Base-by-base conservation (phyloP, 1,140 invertebrate species). In the Piezodorus guildinii region DNA sequence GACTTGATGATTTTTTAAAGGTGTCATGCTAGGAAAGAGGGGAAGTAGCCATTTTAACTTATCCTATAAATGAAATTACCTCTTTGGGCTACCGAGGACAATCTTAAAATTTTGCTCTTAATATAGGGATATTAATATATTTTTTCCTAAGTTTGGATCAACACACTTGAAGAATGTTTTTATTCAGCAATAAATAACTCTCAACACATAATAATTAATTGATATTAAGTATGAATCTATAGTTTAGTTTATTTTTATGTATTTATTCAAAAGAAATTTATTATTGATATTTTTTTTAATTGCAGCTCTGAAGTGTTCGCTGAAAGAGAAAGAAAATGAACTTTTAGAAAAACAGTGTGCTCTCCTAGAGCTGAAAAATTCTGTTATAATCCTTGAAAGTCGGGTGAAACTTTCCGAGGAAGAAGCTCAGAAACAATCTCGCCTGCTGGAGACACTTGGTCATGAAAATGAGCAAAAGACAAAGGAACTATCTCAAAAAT, bases 241-340 rank as follows among this genome's bases (percentile, higher is more conserved):
- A n/a, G n/a, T n/a, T n/a, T n/a, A n/a, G n/a, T n/a, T 30, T 46
- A 16, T 46, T 46, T 17, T 46, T 46, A 46, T 46, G 17, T n/a
- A 46, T 46, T 39, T 39, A 39, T n/a, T n/a, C n/a, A 39, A 39
- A 39, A 39, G 1, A 10, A 39, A 39, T 39, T 39, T 12, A 39
- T 10, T 39, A 39, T 39, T 30, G 27, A 30, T 30, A 30, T 6
- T 19, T 21, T 62, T 16, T 27, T 62, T 46, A 21, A 21, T 21
- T 23, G 3, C n/a, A 52, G 46, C 5, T 30, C 61, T 62, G 1
- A 56, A 25, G 23, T 51, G 43, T 34, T 23, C 23, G 67, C 74
- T 79, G 5, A 70, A 75, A 3, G 78, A 81, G 67, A 74, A 72
- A 19, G 73, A 75, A 58, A 72, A 76, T 58, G 72, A 73, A 16